Percentiles rank a stretch among this genome's conserved stretches.
These are phyloP conservation scores for Cottoperca gobio DNA, from an alignment of 2,797 vertebrate species.

Conservation along the genomic window DNA sequence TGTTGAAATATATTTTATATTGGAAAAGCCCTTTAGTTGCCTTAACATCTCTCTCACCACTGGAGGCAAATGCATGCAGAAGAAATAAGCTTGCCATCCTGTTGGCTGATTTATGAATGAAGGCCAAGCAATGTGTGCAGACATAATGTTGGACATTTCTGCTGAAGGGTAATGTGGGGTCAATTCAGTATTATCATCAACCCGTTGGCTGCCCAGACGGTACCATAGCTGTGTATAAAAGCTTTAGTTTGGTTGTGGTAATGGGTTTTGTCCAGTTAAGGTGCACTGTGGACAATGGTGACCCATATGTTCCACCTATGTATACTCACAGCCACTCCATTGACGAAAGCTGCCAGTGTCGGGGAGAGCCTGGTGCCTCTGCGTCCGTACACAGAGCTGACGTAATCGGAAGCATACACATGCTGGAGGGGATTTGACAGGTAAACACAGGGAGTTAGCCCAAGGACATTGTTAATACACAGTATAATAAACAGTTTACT, in stretches of 20 bases:
- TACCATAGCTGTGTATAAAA: neutral
- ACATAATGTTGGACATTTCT: slow-evolving; percentile 16
- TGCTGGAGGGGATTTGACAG: slow-evolving; percentile 74
- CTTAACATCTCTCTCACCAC: neutral
- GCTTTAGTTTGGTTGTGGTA: neutral
- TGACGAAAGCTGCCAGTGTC: slow-evolving; percentile 88
- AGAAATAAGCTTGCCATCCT: slow-evolving; percentile 11
- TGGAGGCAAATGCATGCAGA: neutral
- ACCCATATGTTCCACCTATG: slow-evolving; percentile 28
- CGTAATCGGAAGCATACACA: slow-evolving; percentile 82
- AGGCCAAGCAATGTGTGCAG: slow-evolving; percentile 6
- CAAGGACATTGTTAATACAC: neutral
- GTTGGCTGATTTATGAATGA: neutral
- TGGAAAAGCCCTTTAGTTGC: slow-evolving; percentile 14
- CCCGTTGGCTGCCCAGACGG: neutral
- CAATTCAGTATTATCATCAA: slow-evolving; percentile 13
- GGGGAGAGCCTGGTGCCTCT: slow-evolving; percentile 85
- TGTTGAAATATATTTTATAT: slow-evolving; percentile 5
- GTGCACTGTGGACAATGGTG: neutral
- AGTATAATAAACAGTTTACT: neutral
- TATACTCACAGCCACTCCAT: slow-evolving; percentile 90
- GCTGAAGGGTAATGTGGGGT: neutral
- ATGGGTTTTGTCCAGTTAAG: neutral
- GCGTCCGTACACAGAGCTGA: slow-evolving; percentile 90
- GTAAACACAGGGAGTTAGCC: slow-evolving; percentile 27